Percentiles rank a stretch among this genome's conserved stretches.
Conservation (phyloP, 2,888 invertebrate genomes). For the Drosophila sordidula region DNA sequence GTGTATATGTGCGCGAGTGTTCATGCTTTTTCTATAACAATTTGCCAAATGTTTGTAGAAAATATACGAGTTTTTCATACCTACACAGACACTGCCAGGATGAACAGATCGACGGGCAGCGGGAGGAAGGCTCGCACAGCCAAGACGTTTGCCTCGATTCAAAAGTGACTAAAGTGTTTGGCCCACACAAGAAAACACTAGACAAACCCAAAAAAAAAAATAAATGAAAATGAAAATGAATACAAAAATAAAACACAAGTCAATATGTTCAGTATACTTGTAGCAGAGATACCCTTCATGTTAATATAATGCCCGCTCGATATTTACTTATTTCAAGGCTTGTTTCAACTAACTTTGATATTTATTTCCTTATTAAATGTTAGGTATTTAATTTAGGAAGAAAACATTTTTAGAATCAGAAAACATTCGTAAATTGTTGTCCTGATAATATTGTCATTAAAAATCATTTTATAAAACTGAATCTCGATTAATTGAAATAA, state of each 20-base stretch:
- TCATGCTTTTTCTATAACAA: slow-evolving; percentile 63
- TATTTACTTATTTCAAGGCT: no score
- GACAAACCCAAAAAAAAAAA: slow-evolving; percentile 8
- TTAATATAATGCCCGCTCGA: not conserved
- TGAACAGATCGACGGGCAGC: slow-evolving; percentile 8
- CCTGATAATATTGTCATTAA: no score
- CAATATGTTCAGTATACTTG: slow-evolving; percentile 20
- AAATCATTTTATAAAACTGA: no score
- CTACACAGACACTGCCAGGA: slow-evolving; percentile 21
- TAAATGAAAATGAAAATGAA: slow-evolving; percentile 19
- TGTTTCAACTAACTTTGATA: no score
- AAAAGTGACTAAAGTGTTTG: slow-evolving; percentile 69
- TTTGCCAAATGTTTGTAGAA: slow-evolving; percentile 70
- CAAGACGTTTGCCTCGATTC: slow-evolving; percentile 44
- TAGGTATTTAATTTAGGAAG: no score
- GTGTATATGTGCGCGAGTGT: slow-evolving; percentile 19
- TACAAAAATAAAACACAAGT: slow-evolving; percentile 26
- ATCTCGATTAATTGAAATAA: no score
- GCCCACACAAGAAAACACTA: slow-evolving; percentile 28
- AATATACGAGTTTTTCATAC: slow-evolving; percentile 61
- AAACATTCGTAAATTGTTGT: no score
- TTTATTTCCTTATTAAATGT: no score
- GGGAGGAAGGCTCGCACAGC: not conserved
- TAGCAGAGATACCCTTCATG: slow-evolving; percentile 27
- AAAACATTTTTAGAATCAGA: no score